These are phyloP conservation scores for Antheraea assamensis DNA, from an alignment of 2,888 invertebrate genomes.

Conservation along the genomic window DNA sequence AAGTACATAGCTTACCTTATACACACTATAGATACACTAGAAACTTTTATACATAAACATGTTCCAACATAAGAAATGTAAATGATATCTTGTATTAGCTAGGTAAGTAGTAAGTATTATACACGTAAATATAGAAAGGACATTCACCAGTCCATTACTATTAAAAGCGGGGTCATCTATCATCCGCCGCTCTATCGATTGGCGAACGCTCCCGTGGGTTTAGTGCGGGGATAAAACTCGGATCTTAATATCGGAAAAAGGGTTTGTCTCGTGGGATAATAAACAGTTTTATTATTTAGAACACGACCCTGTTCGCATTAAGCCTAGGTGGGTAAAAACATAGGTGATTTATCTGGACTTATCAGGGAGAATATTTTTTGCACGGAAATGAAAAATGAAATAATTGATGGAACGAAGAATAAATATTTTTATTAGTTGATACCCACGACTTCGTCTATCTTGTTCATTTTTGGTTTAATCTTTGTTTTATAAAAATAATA, in stretches of 20 bases:
- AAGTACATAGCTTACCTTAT: too few species aligned
- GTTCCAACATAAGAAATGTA: neutral
- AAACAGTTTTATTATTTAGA: neutral
- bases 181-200: slow-evolving; percentile 21
- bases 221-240: slow-evolving; percentile 14
- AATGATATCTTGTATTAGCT: neutral
- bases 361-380: neutral
- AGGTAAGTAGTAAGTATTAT: slow-evolving; percentile 3
- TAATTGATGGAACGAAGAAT: neutral
- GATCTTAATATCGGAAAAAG: neutral
- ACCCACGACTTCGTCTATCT: too few species aligned
- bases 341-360: neutral
- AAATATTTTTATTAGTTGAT: neutral
- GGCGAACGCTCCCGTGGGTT: neutral
- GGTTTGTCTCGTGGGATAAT: neutral
- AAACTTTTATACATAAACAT: neutral
- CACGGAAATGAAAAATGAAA: neutral
- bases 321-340: neutral
- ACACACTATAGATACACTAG: too few species aligned
- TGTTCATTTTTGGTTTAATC: too few species aligned
- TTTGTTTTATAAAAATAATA: too few species aligned
- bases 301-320: neutral
- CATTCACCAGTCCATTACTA: slow-evolving; percentile 22
- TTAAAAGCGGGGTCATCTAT: slow-evolving; percentile 24
- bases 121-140: slow-evolving; percentile 7